phyloP scores from a whole-genome alignment of 2,113 vertebrate genomes.

The Corvus hawaiiensis region DNA sequence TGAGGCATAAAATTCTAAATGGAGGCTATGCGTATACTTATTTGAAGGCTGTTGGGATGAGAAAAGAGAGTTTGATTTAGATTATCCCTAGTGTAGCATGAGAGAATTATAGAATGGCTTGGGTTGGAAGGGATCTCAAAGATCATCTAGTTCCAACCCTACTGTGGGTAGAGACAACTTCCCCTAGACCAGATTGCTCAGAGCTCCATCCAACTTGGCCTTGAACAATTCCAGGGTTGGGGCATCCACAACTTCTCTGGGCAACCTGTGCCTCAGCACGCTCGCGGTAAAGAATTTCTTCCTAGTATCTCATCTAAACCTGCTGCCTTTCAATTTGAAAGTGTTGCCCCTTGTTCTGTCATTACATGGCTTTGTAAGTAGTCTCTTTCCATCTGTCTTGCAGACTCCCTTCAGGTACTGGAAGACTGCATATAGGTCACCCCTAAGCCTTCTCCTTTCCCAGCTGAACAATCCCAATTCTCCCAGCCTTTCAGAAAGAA shows the following conservation, averaged over 20 bases:
- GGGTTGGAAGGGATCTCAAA: not conserved
- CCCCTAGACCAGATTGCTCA: not conserved
- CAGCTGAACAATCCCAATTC: not conserved
- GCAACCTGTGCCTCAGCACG: not conserved
- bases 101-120: not conserved
- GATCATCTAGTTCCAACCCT: not conserved
- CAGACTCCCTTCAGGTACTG: not conserved
- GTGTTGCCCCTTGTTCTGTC: not conserved
- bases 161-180: not conserved
- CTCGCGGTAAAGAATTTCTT: not conserved
- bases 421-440: not conserved
- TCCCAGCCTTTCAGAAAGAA: not conserved
- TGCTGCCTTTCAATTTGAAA: not conserved
- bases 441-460: not conserved
- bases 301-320: not conserved
- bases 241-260: not conserved
- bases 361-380: not conserved
- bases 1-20: not conserved
- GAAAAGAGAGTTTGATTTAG: not conserved
- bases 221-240: not conserved
- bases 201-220: not conserved
- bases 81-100: not conserved
- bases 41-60: not conserved
- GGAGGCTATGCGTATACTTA: not conserved
- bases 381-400: not conserved